A percentile compares a stretch with the other conserved stretches of the same genome.
Conservation (phyloP, 2,113 vertebrate species). For the Talpa occidentalis region DNA sequence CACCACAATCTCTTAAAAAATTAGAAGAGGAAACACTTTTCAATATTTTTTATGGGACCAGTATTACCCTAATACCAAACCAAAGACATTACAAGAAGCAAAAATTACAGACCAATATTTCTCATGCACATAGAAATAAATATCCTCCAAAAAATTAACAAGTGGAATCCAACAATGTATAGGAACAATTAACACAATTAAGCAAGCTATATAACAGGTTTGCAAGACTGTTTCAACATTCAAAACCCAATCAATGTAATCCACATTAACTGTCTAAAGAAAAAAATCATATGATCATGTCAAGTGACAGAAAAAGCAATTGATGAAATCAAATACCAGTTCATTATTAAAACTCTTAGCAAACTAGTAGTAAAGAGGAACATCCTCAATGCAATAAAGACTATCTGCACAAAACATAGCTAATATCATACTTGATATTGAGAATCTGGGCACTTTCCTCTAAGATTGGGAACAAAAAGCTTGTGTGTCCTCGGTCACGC, state of each 20-base stretch:
- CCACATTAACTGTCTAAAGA: not conserved
- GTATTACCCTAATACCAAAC: not conserved
- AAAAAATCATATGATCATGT: conserved; percentile 7
- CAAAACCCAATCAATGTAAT: conserved; percentile 11
- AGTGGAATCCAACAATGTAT: not conserved
- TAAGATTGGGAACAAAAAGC: not conserved
- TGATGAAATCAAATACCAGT: not conserved
- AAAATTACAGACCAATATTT: conserved; percentile 30
- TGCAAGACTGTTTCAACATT: not conserved
- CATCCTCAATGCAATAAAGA: not conserved
- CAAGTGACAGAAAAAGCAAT: not conserved
- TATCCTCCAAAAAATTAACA: conserved; percentile 43
- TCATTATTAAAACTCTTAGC: not conserved
- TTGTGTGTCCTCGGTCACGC: not conserved
- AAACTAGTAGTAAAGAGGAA: not conserved
- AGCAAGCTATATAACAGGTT: not conserved
- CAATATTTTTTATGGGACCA: not conserved
- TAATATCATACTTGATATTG: not conserved
- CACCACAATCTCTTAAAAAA: not conserved
- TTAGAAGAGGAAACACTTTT: not conserved
- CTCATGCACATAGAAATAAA: not conserved
- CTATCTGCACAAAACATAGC: not conserved
- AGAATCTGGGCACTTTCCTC: conserved; percentile 24
- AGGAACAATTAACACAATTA: not conserved
- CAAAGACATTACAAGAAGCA: not conserved